Conservation (phyloP, 2,888 invertebrate genomes). For the Cremastinae sp. region DNA sequence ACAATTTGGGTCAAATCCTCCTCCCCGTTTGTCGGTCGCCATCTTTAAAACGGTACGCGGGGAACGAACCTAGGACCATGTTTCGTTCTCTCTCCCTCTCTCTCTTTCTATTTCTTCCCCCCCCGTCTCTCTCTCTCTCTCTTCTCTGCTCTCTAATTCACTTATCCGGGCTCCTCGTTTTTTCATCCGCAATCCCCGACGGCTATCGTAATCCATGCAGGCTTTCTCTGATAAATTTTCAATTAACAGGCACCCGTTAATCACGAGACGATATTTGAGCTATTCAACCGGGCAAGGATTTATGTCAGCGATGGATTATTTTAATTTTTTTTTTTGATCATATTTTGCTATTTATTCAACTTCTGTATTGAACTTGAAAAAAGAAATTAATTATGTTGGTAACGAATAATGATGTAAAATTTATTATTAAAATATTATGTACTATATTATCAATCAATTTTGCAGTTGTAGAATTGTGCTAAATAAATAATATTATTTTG, state of each 20-base stretch:
- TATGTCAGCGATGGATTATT: neutral
- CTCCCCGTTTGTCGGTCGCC: conserved; percentile 5
- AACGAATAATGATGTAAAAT: too few species aligned
- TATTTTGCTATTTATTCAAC: neutral
- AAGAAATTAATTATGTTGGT: too few species aligned
- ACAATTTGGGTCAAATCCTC: conserved; percentile 74
- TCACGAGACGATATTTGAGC: conserved; percentile 34
- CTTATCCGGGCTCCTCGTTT: conserved; percentile 37
- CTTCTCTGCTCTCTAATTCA: conserved; percentile 31
- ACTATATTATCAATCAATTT: neutral
- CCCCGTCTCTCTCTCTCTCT: neutral
- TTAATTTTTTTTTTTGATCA: neutral
- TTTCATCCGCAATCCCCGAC: conserved; percentile 37
- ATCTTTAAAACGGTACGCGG: conserved; percentile 2
- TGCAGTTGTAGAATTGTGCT: neutral
- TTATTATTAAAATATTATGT: neutral
- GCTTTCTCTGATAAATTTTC: conserved; percentile 54
- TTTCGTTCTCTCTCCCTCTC: conserved; percentile 13
- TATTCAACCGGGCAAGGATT: conserved; percentile 4
- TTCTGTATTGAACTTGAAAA: too few species aligned
- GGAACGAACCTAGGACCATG: too few species aligned
- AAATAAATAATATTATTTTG: too few species aligned
- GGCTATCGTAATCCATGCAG: conserved; percentile 47
- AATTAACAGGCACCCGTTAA: conserved; percentile 31
- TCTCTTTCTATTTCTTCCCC: too few species aligned